Evolutionary conservation across 2,113 vertebrate genomes (phyloP).

Genomic region (Ceratotherium simum): DNA sequence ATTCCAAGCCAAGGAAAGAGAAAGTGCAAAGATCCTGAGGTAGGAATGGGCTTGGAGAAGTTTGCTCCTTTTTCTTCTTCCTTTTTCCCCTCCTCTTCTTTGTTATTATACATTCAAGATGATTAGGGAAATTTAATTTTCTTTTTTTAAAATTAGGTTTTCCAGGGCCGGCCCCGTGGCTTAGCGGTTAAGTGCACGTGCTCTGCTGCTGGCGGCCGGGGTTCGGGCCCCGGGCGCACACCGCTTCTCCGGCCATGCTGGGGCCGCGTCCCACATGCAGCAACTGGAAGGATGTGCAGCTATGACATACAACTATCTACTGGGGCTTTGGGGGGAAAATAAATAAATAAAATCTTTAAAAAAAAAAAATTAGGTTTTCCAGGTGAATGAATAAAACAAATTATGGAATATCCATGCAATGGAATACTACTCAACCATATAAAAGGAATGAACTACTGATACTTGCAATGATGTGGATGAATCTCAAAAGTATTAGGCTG

Average conservation of each 20-base stretch:
- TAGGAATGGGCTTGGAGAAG: neutral
- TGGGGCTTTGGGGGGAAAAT: too few species aligned
- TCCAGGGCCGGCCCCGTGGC: too few species aligned
- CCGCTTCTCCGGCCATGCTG: too few species aligned
- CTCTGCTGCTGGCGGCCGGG: too few species aligned
- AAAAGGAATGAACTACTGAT: neutral
- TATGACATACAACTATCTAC: too few species aligned
- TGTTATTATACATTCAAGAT: neutral
- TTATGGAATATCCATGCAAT: neutral
- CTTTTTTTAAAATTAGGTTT: neutral
- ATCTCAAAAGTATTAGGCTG: neutral
- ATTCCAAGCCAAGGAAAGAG: neutral
- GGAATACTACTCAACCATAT: neutral
- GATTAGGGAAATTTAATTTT: neutral
- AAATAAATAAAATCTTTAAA: too few species aligned
- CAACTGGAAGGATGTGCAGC: too few species aligned
- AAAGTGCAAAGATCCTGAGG: neutral
- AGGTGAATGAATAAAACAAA: neutral
- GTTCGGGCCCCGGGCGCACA: too few species aligned
- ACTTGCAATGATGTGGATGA: neutral
- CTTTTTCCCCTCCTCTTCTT: neutral
- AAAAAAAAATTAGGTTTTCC: neutral
- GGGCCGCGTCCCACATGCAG: too few species aligned
- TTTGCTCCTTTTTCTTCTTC: neutral
- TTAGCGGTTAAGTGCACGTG: too few species aligned